Percentiles rank a stretch among this genome's conserved stretches.
phyloP scores from a whole-genome alignment of 2,797 vertebrate species.

The Tolypeutes matacus region DNA sequence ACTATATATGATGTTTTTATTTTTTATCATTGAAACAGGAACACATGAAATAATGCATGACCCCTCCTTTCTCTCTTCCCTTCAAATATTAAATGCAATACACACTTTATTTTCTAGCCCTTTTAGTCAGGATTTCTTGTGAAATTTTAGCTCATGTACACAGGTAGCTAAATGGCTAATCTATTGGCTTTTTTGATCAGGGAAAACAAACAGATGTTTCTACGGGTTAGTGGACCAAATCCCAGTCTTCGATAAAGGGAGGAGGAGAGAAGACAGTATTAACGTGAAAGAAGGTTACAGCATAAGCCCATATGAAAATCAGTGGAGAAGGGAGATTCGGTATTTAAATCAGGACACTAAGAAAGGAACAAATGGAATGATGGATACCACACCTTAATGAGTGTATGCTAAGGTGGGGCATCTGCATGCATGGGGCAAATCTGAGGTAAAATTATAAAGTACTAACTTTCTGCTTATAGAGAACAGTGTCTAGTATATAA shows the following conservation, averaged over 20 bases:
- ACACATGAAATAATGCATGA: neutral
- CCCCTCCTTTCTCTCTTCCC: neutral
- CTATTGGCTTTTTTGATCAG: neutral
- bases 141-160: neutral
- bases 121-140: neutral
- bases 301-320: neutral
- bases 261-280: neutral
- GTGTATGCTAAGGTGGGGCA: neutral
- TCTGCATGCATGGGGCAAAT: neutral
- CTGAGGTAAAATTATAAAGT: neutral
- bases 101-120: neutral
- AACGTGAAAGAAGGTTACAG: neutral
- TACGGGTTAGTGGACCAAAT: neutral
- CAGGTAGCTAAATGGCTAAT: neutral
- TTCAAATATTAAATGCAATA: neutral
- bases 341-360: neutral
- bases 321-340: neutral
- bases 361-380: neutral
- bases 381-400: neutral
- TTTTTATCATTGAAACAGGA: neutral
- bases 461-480: neutral
- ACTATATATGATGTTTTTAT: neutral
- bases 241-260: neutral
- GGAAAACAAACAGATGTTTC: neutral
- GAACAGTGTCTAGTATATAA: neutral